Percentiles rank a stretch among this genome's conserved stretches.
Evolutionary conservation across 2,113 vertebrate species (phyloP).

Genomic region (Euleptes europaea): DNA sequence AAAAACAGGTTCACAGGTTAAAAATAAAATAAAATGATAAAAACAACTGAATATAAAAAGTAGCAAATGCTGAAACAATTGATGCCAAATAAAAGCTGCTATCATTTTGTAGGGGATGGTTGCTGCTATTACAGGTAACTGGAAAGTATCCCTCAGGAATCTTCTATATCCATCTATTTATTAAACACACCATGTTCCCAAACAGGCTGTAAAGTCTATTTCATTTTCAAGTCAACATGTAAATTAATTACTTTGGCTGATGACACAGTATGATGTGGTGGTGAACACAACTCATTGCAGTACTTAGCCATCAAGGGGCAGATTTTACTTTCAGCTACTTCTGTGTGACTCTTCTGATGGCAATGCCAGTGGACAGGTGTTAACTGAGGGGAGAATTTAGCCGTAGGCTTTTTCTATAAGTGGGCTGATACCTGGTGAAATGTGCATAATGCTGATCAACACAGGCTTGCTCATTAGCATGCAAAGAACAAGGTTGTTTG

Average conservation of each 20-base stretch:
- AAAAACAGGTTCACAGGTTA: no score
- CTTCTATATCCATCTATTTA: constrained; percentile 70
- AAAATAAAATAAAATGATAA: no score
- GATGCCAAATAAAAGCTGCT: constrained; percentile 43
- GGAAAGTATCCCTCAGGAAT: constrained; percentile 57
- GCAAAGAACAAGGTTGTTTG: constrained; percentile 28
- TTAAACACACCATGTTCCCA: constrained; percentile 68
- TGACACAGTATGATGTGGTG: constrained; percentile 47
- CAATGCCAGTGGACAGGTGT: constrained; percentile 65
- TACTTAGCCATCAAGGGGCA: constrained; percentile 62
- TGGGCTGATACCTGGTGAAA: constrained; percentile 53
- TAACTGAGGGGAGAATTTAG: constrained; percentile 67
- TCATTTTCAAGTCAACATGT: constrained; percentile 64
- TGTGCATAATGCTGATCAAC: constrained; percentile 36
- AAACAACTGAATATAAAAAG: no score
- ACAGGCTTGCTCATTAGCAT: constrained; percentile 49
- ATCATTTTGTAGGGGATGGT: constrained; percentile 52
- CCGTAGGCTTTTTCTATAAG: constrained; percentile 58
- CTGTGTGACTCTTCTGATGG: constrained; percentile 61
- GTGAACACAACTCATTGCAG: constrained; percentile 55
- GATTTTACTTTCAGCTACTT: constrained; percentile 66
- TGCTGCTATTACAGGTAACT: constrained; percentile 63
- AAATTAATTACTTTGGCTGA: constrained; percentile 66
- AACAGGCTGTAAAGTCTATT: constrained; percentile 56
- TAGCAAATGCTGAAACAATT: constrained; percentile 60